Conservation (phyloP, 1,140 invertebrate species). For the Sycophila sp. region DNA sequence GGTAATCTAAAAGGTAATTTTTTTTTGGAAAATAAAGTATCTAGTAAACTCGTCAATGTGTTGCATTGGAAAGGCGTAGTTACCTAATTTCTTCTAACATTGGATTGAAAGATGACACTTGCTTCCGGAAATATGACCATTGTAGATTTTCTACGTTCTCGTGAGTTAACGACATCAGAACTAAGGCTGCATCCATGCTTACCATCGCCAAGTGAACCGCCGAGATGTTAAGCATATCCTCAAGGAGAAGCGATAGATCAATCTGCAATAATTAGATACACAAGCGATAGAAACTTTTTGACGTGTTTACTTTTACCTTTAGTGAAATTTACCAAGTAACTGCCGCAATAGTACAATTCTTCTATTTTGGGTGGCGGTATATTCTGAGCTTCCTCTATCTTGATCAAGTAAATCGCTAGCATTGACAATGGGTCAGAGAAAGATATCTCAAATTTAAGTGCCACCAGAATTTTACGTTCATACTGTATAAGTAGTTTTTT, state of each 20-base stretch:
- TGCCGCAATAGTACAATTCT: constrained; percentile 40
- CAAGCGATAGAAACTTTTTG: too few relatives aligned
- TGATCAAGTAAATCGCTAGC: constrained; percentile 34
- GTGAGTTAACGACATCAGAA: constrained; percentile 12
- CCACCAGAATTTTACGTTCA: constrained; percentile 43
- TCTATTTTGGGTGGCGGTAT: not conserved
- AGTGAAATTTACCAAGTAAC: constrained; percentile 46
- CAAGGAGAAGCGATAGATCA: constrained; percentile 45
- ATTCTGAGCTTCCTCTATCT: not conserved
- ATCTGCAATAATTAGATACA: too few relatives aligned
- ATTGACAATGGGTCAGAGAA: constrained; percentile 48
- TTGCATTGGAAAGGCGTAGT: not conserved
- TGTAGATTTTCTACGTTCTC: not conserved
- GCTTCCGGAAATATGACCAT: constrained; percentile 39
- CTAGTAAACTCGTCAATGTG: too few relatives aligned
- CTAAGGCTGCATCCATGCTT: constrained; percentile 37
- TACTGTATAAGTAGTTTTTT: constrained; percentile 36
- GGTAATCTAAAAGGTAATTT: constrained; percentile 30
- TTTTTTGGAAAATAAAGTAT: not conserved
- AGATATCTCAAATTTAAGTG: constrained; percentile 43
- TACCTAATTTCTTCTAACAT: too few relatives aligned
- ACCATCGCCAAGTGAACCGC: constrained; percentile 28
- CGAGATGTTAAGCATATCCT: constrained; percentile 30
- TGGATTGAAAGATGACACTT: too few relatives aligned
- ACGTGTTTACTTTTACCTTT: too few relatives aligned